These are phyloP conservation scores for Anabacerthia variegaticeps DNA, from an alignment of 2,797 vertebrate genomes.

Conservation along the genomic window DNA sequence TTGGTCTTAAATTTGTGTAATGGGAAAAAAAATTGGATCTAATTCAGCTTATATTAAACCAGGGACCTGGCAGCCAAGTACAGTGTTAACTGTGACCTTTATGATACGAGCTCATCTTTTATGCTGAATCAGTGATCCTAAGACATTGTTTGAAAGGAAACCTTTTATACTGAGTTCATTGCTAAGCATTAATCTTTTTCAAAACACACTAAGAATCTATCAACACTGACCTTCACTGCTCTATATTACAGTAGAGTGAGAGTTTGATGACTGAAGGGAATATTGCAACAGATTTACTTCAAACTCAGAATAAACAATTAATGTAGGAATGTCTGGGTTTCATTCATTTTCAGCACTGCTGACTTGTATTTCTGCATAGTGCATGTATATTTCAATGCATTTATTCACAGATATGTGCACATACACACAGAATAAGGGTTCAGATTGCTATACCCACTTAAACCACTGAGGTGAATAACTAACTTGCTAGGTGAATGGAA, in stretches of 20 bases:
- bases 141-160: slow-evolving; percentile 59
- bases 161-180: slow-evolving; percentile 74
- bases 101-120: slow-evolving; percentile 52
- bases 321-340: background rate
- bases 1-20: background rate
- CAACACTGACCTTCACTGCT: slow-evolving; percentile 76
- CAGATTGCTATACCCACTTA: background rate
- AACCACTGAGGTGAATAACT: background rate
- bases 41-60: slow-evolving; percentile 27
- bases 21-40: background rate
- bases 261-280: slow-evolving; percentile 71
- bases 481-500: background rate
- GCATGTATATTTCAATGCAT: background rate
- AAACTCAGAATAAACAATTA: slow-evolving; percentile 30
- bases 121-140: slow-evolving; percentile 61
- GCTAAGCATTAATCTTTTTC: slow-evolving; percentile 81
- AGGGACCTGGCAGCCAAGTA: slow-evolving; percentile 1
- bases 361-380: background rate
- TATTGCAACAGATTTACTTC: slow-evolving; percentile 38
- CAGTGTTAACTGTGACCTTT: slow-evolving; percentile 65
- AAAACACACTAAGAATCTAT: slow-evolving; percentile 76
- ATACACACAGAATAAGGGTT: background rate
- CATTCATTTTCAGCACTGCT: background rate
- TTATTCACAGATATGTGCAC: background rate
- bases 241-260: slow-evolving; percentile 69